A percentile compares a stretch with the other conserved stretches of the same genome.
Evolutionary conservation across 92 coral and sea anemone genomes (phyloP).

Genomic region (Parazoanthus darwini): DNA sequence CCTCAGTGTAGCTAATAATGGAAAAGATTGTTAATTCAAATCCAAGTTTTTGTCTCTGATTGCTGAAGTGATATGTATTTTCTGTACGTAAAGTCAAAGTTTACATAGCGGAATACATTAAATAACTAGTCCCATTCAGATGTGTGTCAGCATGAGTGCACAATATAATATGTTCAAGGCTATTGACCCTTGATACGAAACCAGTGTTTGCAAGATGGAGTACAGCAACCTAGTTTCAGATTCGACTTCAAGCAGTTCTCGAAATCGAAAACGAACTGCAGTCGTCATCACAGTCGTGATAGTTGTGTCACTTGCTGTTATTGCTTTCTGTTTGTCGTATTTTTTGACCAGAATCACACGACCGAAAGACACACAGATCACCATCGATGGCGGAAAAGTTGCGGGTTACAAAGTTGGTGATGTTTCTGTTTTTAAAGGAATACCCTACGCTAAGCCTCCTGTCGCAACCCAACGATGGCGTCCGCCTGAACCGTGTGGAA

Average conservation of each 20-base stretch:
- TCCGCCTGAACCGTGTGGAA: constrained; percentile 51
- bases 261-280: neutral
- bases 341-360: neutral
- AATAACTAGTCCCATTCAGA: too few species aligned
- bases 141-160: too few species aligned
- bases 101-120: too few species aligned
- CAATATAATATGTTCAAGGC: too few species aligned
- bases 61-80: too few species aligned
- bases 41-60: too few species aligned
- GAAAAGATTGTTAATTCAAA: too few species aligned
- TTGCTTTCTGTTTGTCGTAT: neutral
- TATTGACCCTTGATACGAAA: neutral
- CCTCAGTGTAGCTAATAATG: too few species aligned
- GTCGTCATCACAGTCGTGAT: neutral
- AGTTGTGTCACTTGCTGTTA: neutral
- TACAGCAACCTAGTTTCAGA: neutral
- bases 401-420: constrained; percentile 46
- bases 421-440: constrained; percentile 66
- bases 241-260: neutral
- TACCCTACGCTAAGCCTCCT: constrained; percentile 68
- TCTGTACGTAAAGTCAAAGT: too few species aligned
- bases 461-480: constrained; percentile 54
- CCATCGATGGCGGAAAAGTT: constrained; percentile 51
- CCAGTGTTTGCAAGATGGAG: neutral
- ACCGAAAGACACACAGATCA: constrained; percentile 22